phyloP scores from a whole-genome alignment of 2,888 invertebrate genomes.

The Meteorus colon region DNA sequence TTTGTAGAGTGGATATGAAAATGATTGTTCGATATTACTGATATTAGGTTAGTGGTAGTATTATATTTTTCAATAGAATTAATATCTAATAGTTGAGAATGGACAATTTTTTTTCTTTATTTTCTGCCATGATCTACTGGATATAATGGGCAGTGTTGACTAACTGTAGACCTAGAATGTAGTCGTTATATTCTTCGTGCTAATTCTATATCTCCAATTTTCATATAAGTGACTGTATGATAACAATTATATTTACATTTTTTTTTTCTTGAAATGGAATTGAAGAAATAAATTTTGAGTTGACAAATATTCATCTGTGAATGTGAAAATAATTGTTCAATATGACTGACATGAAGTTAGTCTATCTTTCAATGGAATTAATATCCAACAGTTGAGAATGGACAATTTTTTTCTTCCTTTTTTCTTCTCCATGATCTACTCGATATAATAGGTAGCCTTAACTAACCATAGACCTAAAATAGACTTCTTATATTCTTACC shows the following conservation, averaged over 20 bases:
- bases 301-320: background rate
- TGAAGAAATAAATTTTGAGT: background rate
- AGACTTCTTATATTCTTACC: constrained; percentile 25
- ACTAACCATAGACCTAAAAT: constrained; percentile 63
- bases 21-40: background rate
- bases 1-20: background rate
- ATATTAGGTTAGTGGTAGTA: background rate
- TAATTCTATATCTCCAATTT: too few species aligned
- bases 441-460: constrained; percentile 63
- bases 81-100: too few species aligned
- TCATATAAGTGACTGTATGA: too few species aligned
- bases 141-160: constrained; percentile 46
- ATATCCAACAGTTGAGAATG: constrained; percentile 63
- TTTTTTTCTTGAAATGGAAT: background rate
- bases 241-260: background rate
- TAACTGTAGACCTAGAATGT: constrained; percentile 60
- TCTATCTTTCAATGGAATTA: constrained; percentile 53
- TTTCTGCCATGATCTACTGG: too few species aligned
- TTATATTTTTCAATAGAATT: constrained; percentile 49
- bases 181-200: background rate
- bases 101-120: background rate
- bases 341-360: background rate
- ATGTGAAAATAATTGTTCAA: background rate
- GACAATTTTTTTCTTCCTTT: constrained; percentile 41
- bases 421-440: constrained; percentile 28